A percentile compares a stretch with the other conserved stretches of the same genome.
phyloP scores from a whole-genome alignment of 2,797 vertebrate genomes.

The Darevskia mixta region DNA sequence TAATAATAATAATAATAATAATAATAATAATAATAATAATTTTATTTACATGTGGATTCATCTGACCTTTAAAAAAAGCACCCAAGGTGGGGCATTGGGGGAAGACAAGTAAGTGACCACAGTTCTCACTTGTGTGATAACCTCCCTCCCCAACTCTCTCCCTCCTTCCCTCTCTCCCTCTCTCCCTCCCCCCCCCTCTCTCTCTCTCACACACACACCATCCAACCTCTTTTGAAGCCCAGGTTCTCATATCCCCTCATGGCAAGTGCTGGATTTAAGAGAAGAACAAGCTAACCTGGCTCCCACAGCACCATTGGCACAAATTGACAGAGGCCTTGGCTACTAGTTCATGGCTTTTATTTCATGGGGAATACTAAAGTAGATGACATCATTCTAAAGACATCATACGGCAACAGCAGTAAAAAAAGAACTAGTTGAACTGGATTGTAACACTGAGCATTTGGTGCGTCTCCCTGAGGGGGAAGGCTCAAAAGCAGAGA shows the following conservation, averaged over 20 bases:
- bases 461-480: rapidly evolving
- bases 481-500: background rate
- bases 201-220: background rate
- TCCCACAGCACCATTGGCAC: background rate
- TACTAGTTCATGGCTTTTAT: background rate
- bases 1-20: no score
- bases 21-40: no score
- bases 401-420: rapidly evolving
- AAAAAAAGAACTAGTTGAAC: background rate
- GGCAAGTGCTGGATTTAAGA: background rate
- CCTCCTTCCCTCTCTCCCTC: no score
- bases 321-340: background rate
- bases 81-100: background rate
- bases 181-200: no score
- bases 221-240: background rate
- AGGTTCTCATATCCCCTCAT: background rate
- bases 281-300: background rate
- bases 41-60: background rate
- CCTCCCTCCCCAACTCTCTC: background rate
- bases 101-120: background rate
- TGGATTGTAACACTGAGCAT: background rate
- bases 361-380: conserved; percentile 2
- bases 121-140: background rate
- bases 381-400: background rate
- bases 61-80: background rate